These are phyloP conservation scores for Rhopilema esculentum DNA, from an alignment of 30 jellyfish, hydroid and myxozoan species.

Conservation along the genomic window DNA sequence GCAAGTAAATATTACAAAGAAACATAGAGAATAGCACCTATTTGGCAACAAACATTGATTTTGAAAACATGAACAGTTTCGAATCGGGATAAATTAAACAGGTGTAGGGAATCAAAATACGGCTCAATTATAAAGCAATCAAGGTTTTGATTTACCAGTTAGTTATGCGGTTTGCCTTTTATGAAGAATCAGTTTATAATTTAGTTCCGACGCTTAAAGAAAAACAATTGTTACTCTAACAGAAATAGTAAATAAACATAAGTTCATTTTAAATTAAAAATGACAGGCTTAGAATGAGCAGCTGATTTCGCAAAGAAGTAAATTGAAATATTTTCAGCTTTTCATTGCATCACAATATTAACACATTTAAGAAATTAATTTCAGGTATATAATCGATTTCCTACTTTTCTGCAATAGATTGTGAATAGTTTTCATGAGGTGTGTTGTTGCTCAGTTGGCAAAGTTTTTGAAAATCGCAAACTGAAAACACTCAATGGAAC, in stretches of 20 bases:
- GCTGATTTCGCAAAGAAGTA: not conserved
- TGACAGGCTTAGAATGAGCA: not conserved
- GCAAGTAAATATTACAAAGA: conserved; percentile 23
- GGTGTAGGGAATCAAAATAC: not conserved
- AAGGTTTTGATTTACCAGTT: not conserved
- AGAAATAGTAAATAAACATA: not conserved
- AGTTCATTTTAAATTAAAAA: not conserved
- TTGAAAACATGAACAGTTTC: not conserved
- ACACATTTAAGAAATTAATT: not conserved
- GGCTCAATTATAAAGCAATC: not conserved
- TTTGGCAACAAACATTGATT: not conserved
- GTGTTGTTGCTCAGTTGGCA: not conserved
- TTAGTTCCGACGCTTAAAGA: not conserved
- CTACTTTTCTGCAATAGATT: not conserved
- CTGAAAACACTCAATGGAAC: not conserved
- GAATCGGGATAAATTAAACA: not conserved
- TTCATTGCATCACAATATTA: not conserved
- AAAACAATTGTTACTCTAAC: not conserved
- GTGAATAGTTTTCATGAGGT: not conserved
- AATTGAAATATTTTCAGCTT: not conserved
- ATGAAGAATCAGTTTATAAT: not conserved
- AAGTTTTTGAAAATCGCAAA: not conserved
- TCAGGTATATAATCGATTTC: not conserved
- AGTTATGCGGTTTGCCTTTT: not conserved
- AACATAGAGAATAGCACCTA: not conserved